These are phyloP conservation scores for Sicus ferrugineus DNA, from an alignment of 2,888 invertebrate genomes.

Conservation along the genomic window DNA sequence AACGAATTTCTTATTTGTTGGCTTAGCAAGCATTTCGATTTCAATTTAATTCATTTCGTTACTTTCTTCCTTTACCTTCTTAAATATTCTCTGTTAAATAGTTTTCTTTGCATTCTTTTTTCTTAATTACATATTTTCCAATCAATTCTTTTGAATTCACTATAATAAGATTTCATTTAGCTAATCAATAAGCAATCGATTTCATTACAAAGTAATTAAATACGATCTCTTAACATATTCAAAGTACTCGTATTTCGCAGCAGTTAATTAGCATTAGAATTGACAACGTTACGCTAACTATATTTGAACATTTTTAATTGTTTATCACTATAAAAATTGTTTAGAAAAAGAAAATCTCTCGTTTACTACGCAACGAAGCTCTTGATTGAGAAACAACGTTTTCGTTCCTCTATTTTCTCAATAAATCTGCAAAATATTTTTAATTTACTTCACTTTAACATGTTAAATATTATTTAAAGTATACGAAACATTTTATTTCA, in stretches of 20 bases:
- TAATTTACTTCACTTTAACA: neutral
- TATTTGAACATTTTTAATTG: conserved; percentile 1
- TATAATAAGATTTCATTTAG: conserved; percentile 23
- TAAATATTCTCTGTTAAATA: too few relatives aligned
- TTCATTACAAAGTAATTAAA: too few relatives aligned
- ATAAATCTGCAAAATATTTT: neutral
- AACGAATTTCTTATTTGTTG: too few relatives aligned
- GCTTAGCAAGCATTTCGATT: too few relatives aligned
- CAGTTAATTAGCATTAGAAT: conserved; percentile 5
- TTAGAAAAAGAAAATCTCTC: too few relatives aligned
- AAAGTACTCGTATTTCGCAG: neutral
- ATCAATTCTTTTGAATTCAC: neutral
- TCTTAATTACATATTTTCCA: neutral
- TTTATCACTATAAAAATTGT: too few relatives aligned
- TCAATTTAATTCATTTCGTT: too few relatives aligned
- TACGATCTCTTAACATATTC: neutral
- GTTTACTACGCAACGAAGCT: too few relatives aligned
- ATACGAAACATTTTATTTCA: conserved; percentile 18
- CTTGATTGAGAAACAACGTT: too few relatives aligned
- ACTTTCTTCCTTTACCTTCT: too few relatives aligned
- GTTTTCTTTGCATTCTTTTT: neutral
- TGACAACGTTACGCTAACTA: neutral
- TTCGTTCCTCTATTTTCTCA: neutral
- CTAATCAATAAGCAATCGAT: conserved; percentile 12
- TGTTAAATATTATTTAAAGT: conserved; percentile 15